Evolutionary conservation across 37 sponge, comb jelly and placozoan species (phyloP).

Genomic region (Beroe ovata): DNA sequence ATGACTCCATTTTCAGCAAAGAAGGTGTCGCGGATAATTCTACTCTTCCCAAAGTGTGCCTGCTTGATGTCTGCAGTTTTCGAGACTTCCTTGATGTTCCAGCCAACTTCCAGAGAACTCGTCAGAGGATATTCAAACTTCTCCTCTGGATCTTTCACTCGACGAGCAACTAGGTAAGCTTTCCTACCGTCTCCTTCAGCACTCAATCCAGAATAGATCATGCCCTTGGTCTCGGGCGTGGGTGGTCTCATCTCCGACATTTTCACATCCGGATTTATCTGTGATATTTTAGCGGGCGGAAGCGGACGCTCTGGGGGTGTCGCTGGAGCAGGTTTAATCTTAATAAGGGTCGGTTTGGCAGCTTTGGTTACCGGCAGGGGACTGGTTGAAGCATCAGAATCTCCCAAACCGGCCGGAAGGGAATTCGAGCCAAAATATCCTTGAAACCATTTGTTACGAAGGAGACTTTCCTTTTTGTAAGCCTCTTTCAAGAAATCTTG

Average conservation of each 20-base stretch:
- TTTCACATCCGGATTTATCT: neutral
- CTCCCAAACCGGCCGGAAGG: slow-evolving; percentile 37
- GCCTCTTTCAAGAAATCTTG: slow-evolving; percentile 54
- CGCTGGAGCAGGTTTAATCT: slow-evolving; percentile 54
- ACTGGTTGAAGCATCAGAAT: neutral
- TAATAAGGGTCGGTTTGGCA: slow-evolving; percentile 51
- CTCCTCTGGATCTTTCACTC: slow-evolving; percentile 4
- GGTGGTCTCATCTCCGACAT: slow-evolving; percentile 30
- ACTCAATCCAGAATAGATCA: slow-evolving; percentile 45
- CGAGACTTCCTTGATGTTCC: slow-evolving; percentile 41
- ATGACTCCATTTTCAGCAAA: slow-evolving; percentile 62
- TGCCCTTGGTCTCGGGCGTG: slow-evolving; percentile 8
- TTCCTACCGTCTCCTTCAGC: slow-evolving; percentile 28
- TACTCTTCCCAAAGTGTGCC: slow-evolving; percentile 49
- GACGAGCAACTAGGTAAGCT: neutral
- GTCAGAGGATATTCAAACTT: slow-evolving; percentile 61
- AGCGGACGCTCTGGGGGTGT: neutral
- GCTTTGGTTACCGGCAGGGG: slow-evolving; percentile 28
- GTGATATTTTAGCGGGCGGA: neutral
- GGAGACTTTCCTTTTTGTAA: slow-evolving; percentile 21
- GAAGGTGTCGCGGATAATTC: slow-evolving; percentile 50
- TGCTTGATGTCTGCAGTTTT: slow-evolving; percentile 34
- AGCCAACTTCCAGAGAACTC: slow-evolving; percentile 49
- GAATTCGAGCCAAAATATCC: slow-evolving; percentile 39
- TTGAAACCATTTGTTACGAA: slow-evolving; percentile 57